These are phyloP conservation scores for Dryococelus australis DNA, from an alignment of 2,888 invertebrate genomes.

Conservation along the genomic window DNA sequence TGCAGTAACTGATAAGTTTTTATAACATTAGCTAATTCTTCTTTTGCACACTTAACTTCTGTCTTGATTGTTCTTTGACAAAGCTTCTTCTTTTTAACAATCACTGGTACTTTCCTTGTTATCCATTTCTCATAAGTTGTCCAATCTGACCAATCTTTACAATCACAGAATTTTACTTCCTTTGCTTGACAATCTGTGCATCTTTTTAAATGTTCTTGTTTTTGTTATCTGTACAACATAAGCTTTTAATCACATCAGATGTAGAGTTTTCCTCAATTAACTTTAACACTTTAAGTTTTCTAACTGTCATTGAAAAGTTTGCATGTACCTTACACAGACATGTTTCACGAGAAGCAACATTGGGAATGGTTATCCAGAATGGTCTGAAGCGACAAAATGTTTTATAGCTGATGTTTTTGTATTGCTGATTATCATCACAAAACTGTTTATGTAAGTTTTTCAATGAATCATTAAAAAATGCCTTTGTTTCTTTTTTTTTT, in stretches of 20 bases:
- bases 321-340: not conserved
- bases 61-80: no score
- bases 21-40: not conserved
- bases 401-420: not conserved
- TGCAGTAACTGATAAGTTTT: not conserved
- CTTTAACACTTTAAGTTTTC: no score
- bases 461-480: not conserved
- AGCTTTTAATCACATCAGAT: no score
- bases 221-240: no score
- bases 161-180: not conserved
- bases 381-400: no score
- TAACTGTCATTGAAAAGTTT: not conserved
- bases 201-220: not conserved
- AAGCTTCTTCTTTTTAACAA: not conserved
- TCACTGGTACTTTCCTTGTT: not conserved
- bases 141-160: no score
- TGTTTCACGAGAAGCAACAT: not conserved
- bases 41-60: not conserved
- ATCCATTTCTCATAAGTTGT: not conserved
- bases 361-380: slow-evolving; percentile 5
- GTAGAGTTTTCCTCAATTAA: no score
- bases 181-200: not conserved
- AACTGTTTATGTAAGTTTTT: not conserved
- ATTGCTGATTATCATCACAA: not conserved
- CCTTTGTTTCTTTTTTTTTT: not conserved